These are phyloP conservation scores for Xestobium rufovillosum DNA, from an alignment of 2,888 invertebrate species.

Conservation along the genomic window DNA sequence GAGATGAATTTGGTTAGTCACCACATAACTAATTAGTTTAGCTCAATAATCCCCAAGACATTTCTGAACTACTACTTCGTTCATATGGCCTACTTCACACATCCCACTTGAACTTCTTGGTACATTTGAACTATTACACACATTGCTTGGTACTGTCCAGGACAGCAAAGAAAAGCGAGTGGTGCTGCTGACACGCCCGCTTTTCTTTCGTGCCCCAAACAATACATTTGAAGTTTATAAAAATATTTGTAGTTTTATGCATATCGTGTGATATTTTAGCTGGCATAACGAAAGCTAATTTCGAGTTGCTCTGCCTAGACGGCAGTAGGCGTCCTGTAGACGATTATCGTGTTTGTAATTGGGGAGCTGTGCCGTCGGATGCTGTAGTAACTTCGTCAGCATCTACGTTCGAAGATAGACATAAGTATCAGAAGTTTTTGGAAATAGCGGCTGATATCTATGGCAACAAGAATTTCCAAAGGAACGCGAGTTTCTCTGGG, in stretches of 20 bases:
- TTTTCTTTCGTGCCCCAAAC: no score
- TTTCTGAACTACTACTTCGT: no score
- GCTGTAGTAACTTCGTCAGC: slow-evolving; percentile 84
- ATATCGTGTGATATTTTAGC: no score
- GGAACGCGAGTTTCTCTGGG: not conserved
- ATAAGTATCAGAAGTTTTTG: slow-evolving; percentile 57
- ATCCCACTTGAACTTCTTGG: no score
- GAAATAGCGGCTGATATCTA: slow-evolving; percentile 55
- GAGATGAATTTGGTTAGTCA: slow-evolving; percentile 53
- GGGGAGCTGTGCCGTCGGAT: slow-evolving; percentile 79
- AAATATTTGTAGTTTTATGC: no score
- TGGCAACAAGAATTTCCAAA: slow-evolving; percentile 30
- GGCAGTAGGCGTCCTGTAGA: slow-evolving; percentile 62
- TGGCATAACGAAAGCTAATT: slow-evolving; percentile 60
- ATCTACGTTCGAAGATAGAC: slow-evolving; percentile 50
- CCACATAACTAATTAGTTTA: no score
- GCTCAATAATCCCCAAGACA: slow-evolving; percentile 22
- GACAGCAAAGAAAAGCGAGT: no score
- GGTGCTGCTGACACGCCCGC: no score
- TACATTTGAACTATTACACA: no score
- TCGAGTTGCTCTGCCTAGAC: slow-evolving; percentile 76
- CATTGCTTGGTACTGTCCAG: no score
- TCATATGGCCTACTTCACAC: no score
- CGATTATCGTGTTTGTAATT: slow-evolving; percentile 70
- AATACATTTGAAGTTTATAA: no score